Percentiles rank a stretch among this genome's conserved stretches.
Evolutionary conservation across 2,888 invertebrate species (phyloP).

Genomic region (Plagiodera versicolora): DNA sequence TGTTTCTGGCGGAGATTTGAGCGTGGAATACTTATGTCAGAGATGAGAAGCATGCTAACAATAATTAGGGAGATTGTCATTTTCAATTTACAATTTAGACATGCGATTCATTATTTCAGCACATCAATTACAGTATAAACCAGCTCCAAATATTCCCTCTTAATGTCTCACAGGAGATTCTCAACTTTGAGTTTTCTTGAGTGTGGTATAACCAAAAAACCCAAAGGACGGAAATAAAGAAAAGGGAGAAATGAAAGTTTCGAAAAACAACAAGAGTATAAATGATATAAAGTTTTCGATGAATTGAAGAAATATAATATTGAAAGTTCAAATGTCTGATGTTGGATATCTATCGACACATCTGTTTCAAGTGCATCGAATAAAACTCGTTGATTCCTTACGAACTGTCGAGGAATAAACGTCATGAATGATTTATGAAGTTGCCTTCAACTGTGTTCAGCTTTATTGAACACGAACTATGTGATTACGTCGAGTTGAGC

Average conservation of each 20-base stretch:
- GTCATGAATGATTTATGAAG: constrained; percentile 18
- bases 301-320: too few relatives aligned
- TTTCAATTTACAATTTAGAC: too few relatives aligned
- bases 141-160: not conserved
- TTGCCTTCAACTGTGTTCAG: not conserved
- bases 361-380: too few relatives aligned
- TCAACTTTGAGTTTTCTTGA: too few relatives aligned
- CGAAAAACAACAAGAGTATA: not conserved
- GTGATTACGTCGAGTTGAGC: constrained; percentile 3
- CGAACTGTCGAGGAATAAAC: constrained; percentile 17
- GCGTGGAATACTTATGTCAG: not conserved
- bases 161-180: not conserved
- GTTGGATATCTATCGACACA: too few relatives aligned
- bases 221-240: too few relatives aligned
- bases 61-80: not conserved
- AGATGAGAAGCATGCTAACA: not conserved
- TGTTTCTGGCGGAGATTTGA: not conserved
- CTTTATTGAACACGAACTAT: constrained; percentile 12
- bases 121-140: not conserved
- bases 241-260: too few relatives aligned
- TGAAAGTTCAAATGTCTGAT: too few relatives aligned
- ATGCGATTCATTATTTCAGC: not conserved
- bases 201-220: too few relatives aligned
- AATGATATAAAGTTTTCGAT: too few relatives aligned
- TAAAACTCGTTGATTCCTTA: constrained; percentile 21